A percentile compares a stretch with the other conserved stretches of the same genome.
phyloP scores from a whole-genome alignment of 1,140 invertebrate species.

The Venustaconcha ellipsiformis region DNA sequence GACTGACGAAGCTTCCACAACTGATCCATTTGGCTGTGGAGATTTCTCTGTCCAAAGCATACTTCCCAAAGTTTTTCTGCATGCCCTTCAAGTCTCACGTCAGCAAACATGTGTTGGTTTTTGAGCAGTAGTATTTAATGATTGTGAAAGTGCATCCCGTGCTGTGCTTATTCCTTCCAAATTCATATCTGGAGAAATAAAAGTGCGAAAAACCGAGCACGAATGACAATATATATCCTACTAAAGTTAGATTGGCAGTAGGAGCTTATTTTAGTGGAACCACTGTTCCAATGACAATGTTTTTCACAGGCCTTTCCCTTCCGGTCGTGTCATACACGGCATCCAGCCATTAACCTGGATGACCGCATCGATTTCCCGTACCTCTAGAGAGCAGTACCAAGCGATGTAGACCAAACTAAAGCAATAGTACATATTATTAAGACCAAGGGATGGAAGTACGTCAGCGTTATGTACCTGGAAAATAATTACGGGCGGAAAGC shows the following conservation, averaged over 20 bases:
- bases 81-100: constrained; percentile 39
- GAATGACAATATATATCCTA: background rate
- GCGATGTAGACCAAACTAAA: too few species aligned
- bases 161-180: constrained; percentile 42
- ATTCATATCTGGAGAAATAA: constrained; percentile 40
- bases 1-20: constrained; percentile 38
- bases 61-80: constrained; percentile 50
- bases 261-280: constrained; percentile 52
- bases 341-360: constrained; percentile 54
- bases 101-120: constrained; percentile 41
- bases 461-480: too few species aligned
- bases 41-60: constrained; percentile 38
- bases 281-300: constrained; percentile 44
- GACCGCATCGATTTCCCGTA: constrained; percentile 57
- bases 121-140: constrained; percentile 57
- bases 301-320: constrained; percentile 67
- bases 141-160: constrained; percentile 57
- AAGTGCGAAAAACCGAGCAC: constrained; percentile 20
- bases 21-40: constrained; percentile 46
- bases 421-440: too few species aligned
- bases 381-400: too few species aligned
- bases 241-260: constrained; percentile 46
- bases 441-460: too few species aligned
- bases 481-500: too few species aligned
- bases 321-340: constrained; percentile 71